phyloP scores from a whole-genome alignment of 2,797 vertebrate genomes.

The Pempheris klunzingeri region DNA sequence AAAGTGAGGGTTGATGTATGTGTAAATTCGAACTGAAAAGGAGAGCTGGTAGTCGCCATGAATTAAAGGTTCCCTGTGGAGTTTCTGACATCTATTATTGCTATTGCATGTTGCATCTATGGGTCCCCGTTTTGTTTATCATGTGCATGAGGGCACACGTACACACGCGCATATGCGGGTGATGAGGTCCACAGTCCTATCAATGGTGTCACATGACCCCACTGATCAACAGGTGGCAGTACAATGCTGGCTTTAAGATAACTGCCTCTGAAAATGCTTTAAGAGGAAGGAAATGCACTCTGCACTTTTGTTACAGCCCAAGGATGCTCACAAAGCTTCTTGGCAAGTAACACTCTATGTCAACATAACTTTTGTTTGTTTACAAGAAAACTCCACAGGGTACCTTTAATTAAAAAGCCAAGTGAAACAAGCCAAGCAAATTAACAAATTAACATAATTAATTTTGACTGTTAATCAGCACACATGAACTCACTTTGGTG shows the following conservation, averaged over 20 bases:
- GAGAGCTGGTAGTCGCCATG: not conserved
- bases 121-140: not conserved
- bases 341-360: not conserved
- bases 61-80: constrained; percentile 49
- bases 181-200: not conserved
- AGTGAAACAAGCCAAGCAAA: constrained; percentile 68
- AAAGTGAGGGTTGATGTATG: constrained; percentile 52
- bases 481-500: constrained; percentile 63
- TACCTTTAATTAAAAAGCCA: constrained; percentile 36
- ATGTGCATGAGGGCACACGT: not conserved
- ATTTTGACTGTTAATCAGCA: constrained; percentile 41
- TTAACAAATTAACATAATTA: no score
- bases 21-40: constrained; percentile 53
- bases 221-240: not conserved
- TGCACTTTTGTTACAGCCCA: not conserved
- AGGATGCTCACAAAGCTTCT: not conserved
- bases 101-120: not conserved
- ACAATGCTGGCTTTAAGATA: not conserved
- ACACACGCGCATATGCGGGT: fast-evolving
- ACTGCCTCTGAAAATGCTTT: not conserved
- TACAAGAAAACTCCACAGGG: constrained; percentile 27
- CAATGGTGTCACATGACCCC: not conserved
- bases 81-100: not conserved
- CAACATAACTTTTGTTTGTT: not conserved
- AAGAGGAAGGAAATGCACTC: not conserved